phyloP scores from a whole-genome alignment of 2,113 vertebrate genomes.

The Leucopsar rothschildi region DNA sequence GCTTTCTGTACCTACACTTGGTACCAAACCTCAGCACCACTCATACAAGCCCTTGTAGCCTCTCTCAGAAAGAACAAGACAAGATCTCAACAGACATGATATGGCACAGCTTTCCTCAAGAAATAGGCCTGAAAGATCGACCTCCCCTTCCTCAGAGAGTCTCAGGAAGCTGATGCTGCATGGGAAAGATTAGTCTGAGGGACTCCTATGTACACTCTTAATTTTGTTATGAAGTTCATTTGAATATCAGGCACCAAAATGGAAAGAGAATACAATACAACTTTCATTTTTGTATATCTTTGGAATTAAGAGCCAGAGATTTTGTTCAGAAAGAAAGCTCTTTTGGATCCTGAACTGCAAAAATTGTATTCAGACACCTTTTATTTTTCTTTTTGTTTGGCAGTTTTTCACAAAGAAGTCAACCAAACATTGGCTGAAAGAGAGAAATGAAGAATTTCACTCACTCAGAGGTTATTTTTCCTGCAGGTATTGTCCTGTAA shows the following conservation, averaged over 20 bases:
- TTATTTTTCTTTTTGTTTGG: neutral
- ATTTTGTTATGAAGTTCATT: neutral
- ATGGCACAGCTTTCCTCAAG: neutral
- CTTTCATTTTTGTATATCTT: rapidly evolving
- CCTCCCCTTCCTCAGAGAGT: neutral
- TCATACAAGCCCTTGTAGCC: too few species aligned
- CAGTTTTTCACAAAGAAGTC: neutral
- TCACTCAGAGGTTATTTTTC: neutral
- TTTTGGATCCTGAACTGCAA: neutral
- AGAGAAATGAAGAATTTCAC: neutral
- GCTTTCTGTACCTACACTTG: neutral
- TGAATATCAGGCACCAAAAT: neutral
- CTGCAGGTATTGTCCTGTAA: neutral
- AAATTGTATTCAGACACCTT: neutral
- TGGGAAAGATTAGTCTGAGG: neutral
- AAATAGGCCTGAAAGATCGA: neutral
- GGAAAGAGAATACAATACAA: neutral
- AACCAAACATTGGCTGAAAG: neutral
- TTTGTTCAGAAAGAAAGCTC: neutral
- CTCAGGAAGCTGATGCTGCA: neutral
- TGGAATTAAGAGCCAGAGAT: neutral
- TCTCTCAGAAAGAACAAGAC: neutral
- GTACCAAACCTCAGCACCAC: neutral
- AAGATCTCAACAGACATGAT: neutral
- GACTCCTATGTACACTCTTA: neutral